These are phyloP conservation scores for Octodonta nipae DNA, from an alignment of 2,888 invertebrate species.

Conservation along the genomic window DNA sequence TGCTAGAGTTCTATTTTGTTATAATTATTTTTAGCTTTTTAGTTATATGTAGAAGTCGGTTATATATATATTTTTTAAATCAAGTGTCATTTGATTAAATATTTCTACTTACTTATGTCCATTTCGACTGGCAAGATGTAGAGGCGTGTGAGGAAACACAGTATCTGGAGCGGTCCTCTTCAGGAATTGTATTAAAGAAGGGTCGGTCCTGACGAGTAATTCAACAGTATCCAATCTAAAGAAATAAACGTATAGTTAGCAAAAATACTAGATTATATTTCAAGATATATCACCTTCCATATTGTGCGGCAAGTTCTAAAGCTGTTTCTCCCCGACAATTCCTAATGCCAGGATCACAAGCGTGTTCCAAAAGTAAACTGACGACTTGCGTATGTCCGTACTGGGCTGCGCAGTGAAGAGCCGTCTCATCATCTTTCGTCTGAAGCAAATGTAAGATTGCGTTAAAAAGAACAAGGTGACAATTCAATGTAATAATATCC, in stretches of 20 bases:
- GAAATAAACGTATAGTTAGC: too few relatives aligned
- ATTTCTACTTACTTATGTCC: conserved; percentile 64
- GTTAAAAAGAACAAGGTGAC: too few relatives aligned
- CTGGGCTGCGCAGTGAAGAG: conserved; percentile 84
- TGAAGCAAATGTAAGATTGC: conserved; percentile 36
- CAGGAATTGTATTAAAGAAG: conserved; percentile 65
- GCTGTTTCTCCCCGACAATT: conserved; percentile 83
- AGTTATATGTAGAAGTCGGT: too few relatives aligned
- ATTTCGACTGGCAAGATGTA: conserved; percentile 87
- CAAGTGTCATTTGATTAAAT: neutral
- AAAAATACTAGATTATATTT: neutral
- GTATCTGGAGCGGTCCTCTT: conserved; percentile 41
- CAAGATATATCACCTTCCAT: conserved; percentile 51
- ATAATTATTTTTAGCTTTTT: too few relatives aligned
- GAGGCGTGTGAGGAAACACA: conserved; percentile 62
- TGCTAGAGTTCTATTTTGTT: too few relatives aligned
- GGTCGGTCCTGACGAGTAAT: conserved; percentile 68
- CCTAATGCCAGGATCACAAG: conserved; percentile 77
- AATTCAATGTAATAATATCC: too few relatives aligned
- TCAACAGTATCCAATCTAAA: conserved; percentile 74
- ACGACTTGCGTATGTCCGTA: conserved; percentile 83
- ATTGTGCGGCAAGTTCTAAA: conserved; percentile 86
- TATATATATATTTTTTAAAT: neutral
- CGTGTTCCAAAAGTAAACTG: conserved; percentile 64
- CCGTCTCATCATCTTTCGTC: conserved; percentile 84